Evolutionary conservation across 2,797 vertebrate species (phyloP).

Genomic region (Chlorospingus semifuscus): DNA sequence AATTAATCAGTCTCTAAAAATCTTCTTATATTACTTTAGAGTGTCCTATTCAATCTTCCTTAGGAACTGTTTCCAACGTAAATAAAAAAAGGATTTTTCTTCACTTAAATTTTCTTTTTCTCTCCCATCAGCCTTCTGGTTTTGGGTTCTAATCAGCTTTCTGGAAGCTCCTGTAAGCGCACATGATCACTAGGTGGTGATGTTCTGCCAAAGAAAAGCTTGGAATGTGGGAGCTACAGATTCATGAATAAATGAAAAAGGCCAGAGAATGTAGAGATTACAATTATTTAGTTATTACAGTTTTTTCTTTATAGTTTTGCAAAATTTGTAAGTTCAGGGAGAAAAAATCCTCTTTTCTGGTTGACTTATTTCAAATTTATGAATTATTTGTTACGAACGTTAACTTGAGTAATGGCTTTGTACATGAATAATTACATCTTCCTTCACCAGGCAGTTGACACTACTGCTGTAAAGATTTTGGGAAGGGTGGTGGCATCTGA

Average conservation of each 20-base stretch:
- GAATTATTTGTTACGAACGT: background rate
- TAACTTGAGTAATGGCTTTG: background rate
- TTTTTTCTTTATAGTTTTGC: background rate
- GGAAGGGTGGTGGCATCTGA: background rate
- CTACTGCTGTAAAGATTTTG: background rate
- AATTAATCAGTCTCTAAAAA: background rate
- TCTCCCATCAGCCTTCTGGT: background rate
- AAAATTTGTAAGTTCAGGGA: background rate
- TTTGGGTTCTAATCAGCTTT: background rate
- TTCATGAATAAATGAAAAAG: background rate
- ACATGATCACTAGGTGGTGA: slow-evolving; percentile 30
- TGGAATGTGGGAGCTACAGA: background rate
- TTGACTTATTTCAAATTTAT: background rate
- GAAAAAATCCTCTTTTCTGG: background rate
- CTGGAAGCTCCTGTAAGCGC: background rate
- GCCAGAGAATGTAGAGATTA: background rate
- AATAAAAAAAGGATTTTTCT: background rate
- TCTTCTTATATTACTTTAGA: background rate
- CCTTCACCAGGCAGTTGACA: background rate
- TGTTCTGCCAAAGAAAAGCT: background rate
- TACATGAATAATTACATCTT: background rate
- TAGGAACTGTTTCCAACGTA: background rate
- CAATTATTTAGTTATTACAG: background rate
- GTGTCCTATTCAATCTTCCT: background rate
- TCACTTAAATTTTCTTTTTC: background rate